These are phyloP conservation scores for Oncorhynchus mykiss DNA, from an alignment of 2,113 vertebrate genomes.

Conservation along the genomic window DNA sequence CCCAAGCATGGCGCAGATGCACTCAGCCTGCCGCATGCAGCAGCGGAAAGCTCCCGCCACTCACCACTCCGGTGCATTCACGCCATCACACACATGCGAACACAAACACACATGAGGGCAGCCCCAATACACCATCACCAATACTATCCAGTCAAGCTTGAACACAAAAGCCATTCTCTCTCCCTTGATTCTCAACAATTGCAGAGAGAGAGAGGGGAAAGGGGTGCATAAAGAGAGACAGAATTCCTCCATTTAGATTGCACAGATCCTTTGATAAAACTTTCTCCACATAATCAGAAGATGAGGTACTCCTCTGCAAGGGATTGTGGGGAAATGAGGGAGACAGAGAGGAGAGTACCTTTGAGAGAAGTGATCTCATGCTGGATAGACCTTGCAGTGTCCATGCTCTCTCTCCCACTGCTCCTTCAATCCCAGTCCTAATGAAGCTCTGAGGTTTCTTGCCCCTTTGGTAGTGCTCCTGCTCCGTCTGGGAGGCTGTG, in stretches of 20 bases:
- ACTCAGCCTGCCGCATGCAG: constrained; percentile 66
- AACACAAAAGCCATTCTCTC: constrained; percentile 50
- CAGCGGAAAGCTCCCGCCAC: constrained; percentile 40
- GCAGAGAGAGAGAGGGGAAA: neutral
- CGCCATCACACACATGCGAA: neutral
- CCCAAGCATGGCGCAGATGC: constrained; percentile 47
- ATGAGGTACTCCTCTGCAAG: constrained; percentile 37
- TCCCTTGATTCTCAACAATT: constrained; percentile 29
- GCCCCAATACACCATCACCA: constrained; percentile 6
- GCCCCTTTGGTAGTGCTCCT: neutral
- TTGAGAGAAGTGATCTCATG: constrained; percentile 91
- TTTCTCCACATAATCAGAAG: constrained; percentile 3
- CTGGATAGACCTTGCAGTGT: constrained; percentile 84
- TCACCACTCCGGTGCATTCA: constrained; percentile 4
- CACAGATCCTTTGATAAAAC: neutral
- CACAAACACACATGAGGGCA: neutral
- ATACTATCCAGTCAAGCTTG: constrained; percentile 29
- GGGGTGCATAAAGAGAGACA: neutral
- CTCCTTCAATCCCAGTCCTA: neutral
- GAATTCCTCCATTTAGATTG: constrained; percentile 3
- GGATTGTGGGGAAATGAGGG: constrained; percentile 43
- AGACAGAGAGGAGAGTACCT: constrained; percentile 71
- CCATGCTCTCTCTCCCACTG: constrained; percentile 61
- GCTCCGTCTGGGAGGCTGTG: constrained; percentile 21
- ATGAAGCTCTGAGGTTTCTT: neutral